Evolutionary conservation across 2,113 vertebrate species (phyloP).

Genomic region (Chlamydotis undulata): DNA sequence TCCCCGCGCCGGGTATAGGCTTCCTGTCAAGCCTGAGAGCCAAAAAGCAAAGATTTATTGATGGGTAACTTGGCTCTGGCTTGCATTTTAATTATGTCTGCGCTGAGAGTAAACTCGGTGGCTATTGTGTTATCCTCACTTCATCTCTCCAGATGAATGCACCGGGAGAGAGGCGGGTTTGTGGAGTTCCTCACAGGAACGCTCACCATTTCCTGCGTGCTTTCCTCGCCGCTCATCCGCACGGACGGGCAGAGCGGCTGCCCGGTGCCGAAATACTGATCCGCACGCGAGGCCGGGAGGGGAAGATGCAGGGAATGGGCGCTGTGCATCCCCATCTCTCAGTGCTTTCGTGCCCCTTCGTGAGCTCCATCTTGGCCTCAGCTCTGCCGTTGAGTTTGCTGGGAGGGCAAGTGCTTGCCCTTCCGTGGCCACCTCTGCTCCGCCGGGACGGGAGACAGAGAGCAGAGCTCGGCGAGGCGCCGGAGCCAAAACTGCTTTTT

Average conservation of each 20-base stretch:
- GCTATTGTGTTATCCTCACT: not conserved
- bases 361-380: fast-evolving
- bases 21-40: conserved; percentile 74
- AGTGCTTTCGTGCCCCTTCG: not conserved
- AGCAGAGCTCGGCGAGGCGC: not conserved
- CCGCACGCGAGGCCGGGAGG: fast-evolving
- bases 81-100: conserved; percentile 64
- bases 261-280: not conserved
- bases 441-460: fast-evolving
- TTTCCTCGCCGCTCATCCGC: fast-evolving
- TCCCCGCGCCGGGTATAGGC: conserved; percentile 48
- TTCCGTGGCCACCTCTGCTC: fast-evolving
- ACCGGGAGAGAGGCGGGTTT: fast-evolving
- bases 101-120: not conserved
- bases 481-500: conserved; percentile 49
- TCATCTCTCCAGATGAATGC: not conserved
- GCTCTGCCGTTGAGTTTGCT: fast-evolving
- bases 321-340: not conserved
- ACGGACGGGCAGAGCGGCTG: fast-evolving
- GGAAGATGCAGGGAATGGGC: fast-evolving
- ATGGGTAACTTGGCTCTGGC: conserved; percentile 48
- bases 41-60: conserved; percentile 76
- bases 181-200: not conserved
- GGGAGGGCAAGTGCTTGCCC: too few relatives aligned
- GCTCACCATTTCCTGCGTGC: not conserved